Percentiles rank a stretch among this genome's conserved stretches.
Conservation (phyloP, 2,797 vertebrate species). For the Clarias pachynema region DNA sequence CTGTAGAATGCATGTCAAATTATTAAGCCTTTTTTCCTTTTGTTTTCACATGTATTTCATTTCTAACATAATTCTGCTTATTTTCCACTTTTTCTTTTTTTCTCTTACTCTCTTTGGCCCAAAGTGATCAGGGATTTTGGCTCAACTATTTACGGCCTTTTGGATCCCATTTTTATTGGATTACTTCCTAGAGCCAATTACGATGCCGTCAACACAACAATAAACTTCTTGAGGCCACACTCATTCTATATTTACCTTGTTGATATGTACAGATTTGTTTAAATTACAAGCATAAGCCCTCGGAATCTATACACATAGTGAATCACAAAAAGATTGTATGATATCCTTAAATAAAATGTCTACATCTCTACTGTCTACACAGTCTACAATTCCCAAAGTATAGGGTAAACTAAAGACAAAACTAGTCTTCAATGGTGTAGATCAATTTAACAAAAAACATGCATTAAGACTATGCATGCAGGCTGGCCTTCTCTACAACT, state of each 20-base stretch:
- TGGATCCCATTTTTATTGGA: constrained; percentile 71
- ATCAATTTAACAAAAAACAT: neutral
- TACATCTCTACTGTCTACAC: neutral
- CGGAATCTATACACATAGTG: neutral
- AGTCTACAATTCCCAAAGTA: neutral
- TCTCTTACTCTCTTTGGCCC: constrained; percentile 8
- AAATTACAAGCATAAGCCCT: neutral
- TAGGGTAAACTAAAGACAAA: neutral
- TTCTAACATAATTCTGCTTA: neutral
- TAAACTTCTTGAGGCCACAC: constrained; percentile 17
- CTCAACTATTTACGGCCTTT: constrained; percentile 63
- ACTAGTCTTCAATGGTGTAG: neutral
- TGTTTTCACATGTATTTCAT: neutral
- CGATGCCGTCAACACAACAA: constrained; percentile 59
- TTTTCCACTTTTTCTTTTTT: constrained; percentile 36
- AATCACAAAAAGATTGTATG: neutral
- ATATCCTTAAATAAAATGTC: neutral
- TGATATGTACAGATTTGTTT: neutral
- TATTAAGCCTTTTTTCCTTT: neutral
- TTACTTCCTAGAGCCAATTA: constrained; percentile 76
- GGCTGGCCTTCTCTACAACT: neutral
- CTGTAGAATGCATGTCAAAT: neutral
- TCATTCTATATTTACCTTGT: constrained; percentile 1
- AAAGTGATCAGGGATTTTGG: constrained; percentile 55
- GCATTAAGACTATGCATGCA: neutral